Percentiles rank a stretch among this genome's conserved stretches.
phyloP scores from a whole-genome alignment of 64 coral and sea anemone species.

The Catalaphyllia jardinei region DNA sequence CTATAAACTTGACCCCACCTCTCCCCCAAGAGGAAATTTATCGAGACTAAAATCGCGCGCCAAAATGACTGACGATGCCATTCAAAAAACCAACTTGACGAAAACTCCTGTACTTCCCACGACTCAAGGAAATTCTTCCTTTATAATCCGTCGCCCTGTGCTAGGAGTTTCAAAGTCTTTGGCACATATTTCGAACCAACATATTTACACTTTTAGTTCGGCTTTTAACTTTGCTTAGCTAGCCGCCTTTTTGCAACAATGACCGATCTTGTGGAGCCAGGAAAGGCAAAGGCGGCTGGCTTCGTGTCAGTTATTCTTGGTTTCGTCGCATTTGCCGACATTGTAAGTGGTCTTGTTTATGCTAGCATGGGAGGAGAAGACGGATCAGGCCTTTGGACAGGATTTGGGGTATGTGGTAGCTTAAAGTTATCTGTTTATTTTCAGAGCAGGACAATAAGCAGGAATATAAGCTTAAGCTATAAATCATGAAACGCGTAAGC shows the following conservation, averaged over 20 bases:
- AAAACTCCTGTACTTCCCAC: no score
- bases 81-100: no score
- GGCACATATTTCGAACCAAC: no score
- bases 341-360: background rate
- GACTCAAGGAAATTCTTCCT: no score
- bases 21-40: no score
- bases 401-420: background rate
- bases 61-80: no score
- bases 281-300: conserved; percentile 17
- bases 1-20: no score
- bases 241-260: background rate
- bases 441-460: background rate
- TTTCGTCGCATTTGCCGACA: background rate
- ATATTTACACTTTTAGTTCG: background rate
- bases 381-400: conserved; percentile 14
- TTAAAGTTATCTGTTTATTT: background rate
- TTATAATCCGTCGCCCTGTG: no score
- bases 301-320: background rate
- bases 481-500: no score
- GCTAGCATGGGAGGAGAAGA: background rate
- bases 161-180: no score
- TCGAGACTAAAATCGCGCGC: no score
- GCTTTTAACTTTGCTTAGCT: background rate
- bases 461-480: no score
- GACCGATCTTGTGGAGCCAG: background rate